phyloP scores from a whole-genome alignment of 1,140 invertebrate species.

The Drosophila setifemur region DNA sequence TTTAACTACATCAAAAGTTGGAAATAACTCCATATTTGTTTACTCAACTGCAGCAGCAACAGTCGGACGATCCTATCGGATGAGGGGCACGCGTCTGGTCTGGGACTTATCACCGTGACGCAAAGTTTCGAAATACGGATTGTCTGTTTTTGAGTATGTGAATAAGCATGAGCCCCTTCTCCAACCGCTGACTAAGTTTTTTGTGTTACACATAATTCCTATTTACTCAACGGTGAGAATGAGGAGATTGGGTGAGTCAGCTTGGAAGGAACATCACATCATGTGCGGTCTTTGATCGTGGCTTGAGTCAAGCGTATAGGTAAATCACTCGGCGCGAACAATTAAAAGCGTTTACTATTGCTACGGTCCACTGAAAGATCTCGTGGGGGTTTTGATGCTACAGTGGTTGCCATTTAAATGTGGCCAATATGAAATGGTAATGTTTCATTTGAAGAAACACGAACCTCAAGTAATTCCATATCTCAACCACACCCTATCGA shows the following conservation, averaged over 20 bases:
- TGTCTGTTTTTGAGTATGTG: neutral
- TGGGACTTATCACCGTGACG: slow-evolving; percentile 58
- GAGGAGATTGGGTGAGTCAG: slow-evolving; percentile 17
- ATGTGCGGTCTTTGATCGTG: slow-evolving; percentile 8
- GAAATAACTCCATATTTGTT: slow-evolving; percentile 48
- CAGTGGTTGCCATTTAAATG: neutral
- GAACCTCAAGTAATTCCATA: slow-evolving; percentile 11
- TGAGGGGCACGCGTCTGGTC: slow-evolving; percentile 57
- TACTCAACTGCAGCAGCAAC: slow-evolving; percentile 55
- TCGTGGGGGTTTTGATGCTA: slow-evolving; percentile 4
- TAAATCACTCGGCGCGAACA: slow-evolving; percentile 40
- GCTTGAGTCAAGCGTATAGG: slow-evolving; percentile 19
- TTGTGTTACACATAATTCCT: slow-evolving; percentile 19
- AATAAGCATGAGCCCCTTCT: slow-evolving; percentile 2
- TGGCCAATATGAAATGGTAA: neutral
- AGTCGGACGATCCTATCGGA: slow-evolving; percentile 45
- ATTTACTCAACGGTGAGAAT: neutral
- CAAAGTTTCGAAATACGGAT: slow-evolving; percentile 49
- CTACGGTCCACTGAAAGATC: neutral
- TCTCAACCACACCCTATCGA: slow-evolving; percentile 27
- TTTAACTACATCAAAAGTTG: slow-evolving; percentile 69
- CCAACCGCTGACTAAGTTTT: slow-evolving; percentile 43
- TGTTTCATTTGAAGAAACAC: neutral
- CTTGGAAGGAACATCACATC: neutral
- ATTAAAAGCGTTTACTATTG: slow-evolving; percentile 25